A percentile compares a stretch with the other conserved stretches of the same genome.
Conservation (phyloP, 2,113 vertebrate species). For the Sapayoa aenigma region DNA sequence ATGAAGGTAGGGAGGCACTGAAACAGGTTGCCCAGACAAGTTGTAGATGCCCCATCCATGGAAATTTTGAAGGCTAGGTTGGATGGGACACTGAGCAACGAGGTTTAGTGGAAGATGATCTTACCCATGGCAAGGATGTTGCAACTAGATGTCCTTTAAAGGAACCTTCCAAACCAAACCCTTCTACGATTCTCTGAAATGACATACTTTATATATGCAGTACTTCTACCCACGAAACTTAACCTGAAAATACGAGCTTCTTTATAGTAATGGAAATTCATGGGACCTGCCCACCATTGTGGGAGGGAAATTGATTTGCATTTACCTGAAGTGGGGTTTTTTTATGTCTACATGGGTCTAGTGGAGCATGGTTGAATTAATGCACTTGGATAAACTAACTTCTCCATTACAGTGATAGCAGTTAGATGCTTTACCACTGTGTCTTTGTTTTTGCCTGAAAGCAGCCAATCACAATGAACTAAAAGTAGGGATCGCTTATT, state of each 20-base stretch:
- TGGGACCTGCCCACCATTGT: not conserved
- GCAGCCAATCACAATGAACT: not conserved
- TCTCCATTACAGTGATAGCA: not conserved
- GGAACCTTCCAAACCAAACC: not conserved
- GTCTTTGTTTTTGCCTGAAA: not conserved
- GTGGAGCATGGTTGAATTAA: not conserved
- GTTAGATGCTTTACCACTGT: not conserved
- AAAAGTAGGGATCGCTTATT: not conserved
- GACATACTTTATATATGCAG: not conserved
- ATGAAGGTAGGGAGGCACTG: not conserved
- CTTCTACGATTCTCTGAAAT: not conserved
- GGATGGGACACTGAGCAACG: not conserved
- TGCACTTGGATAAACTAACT: not conserved
- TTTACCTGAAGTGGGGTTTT: not conserved
- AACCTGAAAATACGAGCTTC: not conserved
- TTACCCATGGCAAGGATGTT: not conserved
- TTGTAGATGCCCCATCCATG: not conserved
- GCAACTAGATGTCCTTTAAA: not conserved
- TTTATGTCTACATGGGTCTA: not conserved
- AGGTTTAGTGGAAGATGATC: not conserved
- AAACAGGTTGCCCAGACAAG: not conserved
- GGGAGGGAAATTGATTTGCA: not conserved
- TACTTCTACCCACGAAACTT: not conserved
- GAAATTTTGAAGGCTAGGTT: not conserved
- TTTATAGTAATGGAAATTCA: not conserved